phyloP scores from a whole-genome alignment of 2,797 vertebrate species.

The Vultur gryphus region DNA sequence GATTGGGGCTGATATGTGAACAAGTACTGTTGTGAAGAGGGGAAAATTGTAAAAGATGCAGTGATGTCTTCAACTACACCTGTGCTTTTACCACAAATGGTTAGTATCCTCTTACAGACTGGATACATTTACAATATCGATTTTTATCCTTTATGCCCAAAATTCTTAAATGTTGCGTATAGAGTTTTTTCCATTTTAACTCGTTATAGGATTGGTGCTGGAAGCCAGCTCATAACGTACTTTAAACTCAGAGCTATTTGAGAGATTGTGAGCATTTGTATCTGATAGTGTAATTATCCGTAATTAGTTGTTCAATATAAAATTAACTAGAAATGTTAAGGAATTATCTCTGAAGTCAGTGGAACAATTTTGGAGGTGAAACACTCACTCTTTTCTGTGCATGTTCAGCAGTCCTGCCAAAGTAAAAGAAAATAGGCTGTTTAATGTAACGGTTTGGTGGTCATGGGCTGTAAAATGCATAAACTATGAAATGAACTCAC shows the following conservation, averaged over 20 bases:
- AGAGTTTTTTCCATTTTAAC: neutral
- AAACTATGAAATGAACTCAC: neutral
- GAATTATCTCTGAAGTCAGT: neutral
- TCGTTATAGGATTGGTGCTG: accelerated
- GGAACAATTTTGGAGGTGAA: neutral
- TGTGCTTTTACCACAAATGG: neutral
- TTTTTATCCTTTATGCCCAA: neutral
- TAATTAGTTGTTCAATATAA: neutral
- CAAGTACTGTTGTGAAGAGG: neutral
- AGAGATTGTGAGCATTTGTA: neutral
- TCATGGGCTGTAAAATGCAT: neutral
- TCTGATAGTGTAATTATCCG: neutral
- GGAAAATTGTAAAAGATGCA: neutral
- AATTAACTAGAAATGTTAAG: neutral
- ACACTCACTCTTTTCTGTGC: neutral
- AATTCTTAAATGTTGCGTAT: neutral
- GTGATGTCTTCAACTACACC: neutral
- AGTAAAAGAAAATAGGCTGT: neutral
- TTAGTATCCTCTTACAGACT: neutral
- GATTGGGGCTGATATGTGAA: neutral
- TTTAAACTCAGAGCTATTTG: neutral
- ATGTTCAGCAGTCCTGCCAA: neutral
- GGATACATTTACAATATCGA: neutral
- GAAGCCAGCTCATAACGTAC: neutral
- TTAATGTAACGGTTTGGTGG: neutral